Evolutionary conservation across 2,888 invertebrate species (phyloP), one percentile per base, ranked within the genome.

Genomic region (Erebia palarica): DNA sequence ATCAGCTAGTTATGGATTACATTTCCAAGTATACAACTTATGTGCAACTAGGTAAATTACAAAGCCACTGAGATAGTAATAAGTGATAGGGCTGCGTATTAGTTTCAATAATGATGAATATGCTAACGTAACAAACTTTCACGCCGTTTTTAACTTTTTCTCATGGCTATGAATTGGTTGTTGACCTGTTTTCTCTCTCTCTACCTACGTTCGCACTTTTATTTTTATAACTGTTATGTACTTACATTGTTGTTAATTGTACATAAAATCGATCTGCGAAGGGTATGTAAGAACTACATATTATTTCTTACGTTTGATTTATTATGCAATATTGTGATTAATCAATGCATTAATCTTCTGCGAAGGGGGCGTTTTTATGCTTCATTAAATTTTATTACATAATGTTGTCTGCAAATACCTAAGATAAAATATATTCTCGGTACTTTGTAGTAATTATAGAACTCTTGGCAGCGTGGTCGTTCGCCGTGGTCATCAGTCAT

Each of bases 311-410:
- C 5, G 36, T 36, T 36, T 36, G 36, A 36, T 36, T 36, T 36
- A 36, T 0, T 36, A 1, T 36, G 7, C 36, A 5, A 36, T 36
- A 36, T 36, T 36, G 36, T 36, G 5, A 36, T 36, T 7, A 36
- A 36, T 36, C 5, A 36, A 36, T 36, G 36, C 36, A 36, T 36
- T 7, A 36, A 36, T 63, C 18, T 13, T 44, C 44, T 58, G 7
- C 51, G 59, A 18, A 51, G 60, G 51, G 65, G 69, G 69, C 49
- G 69, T 64, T n/a, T 49, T 68, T n/a, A 55, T 7, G 16, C 13
- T 61, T 16, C 51, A 27, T 49, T 5, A 5, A 36, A 36, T 36
- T 36, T 59, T 16, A 60, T 67, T 59, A 36, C 10, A 36, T 21
- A 59, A 27, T 27, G 27, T 27, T 47, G 16, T 18, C n/a, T 18